Evolutionary conservation across 1,140 invertebrate species (phyloP), one percentile per base, ranked within the genome.

Genomic region (Anagrus nilaparvatae): DNA sequence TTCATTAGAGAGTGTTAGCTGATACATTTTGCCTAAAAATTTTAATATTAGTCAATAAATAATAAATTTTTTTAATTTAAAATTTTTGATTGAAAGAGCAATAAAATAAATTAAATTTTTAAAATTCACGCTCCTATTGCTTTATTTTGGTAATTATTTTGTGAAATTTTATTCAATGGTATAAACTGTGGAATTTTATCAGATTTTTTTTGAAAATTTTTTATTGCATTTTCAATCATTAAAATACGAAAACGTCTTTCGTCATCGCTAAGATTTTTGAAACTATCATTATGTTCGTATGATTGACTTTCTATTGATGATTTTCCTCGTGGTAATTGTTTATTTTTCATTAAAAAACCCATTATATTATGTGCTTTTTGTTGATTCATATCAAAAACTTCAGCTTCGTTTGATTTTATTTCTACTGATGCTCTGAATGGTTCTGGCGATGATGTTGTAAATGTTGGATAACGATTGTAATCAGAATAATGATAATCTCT

Each of bases 261-360:
- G n/a, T n/a, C n/a, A n/a, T n/a, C n/a, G n/a, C n/a, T n/a, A n/a
- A 48, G 50, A 35, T 48, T 41, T 17, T n/a, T 51, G 7, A 52
- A 27, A 4, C 34, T 14, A 8, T 55, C 42, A 14, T 34, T 19
- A 19, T 44, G n/a, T n/a, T n/a, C n/a, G 34, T 2, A 58, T 23
- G 20, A 50, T 49, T 8, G 38, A 51, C 13, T 48, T 35, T 7
- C 42, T 44, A 19, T 63, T 43, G 0, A 30, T 46, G 16, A 51
- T 17, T 37, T 58, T 4, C 20, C 16, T 48, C 44, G n/a, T 0
- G 65, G 63, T 2, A 69, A 24, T 19, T 61, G 58, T 16, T 59
- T 64, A 39, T 61, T 65, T 25, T 69, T 69, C 65, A 67, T 66
- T n/a, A 67, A 23, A 3, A 65, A 27, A 4, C 63, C 61, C 4